Percentiles rank a stretch among this genome's conserved stretches.
These are phyloP conservation scores for Rallus crepitans DNA, from an alignment of 2,797 vertebrate genomes.

Conservation along the genomic window DNA sequence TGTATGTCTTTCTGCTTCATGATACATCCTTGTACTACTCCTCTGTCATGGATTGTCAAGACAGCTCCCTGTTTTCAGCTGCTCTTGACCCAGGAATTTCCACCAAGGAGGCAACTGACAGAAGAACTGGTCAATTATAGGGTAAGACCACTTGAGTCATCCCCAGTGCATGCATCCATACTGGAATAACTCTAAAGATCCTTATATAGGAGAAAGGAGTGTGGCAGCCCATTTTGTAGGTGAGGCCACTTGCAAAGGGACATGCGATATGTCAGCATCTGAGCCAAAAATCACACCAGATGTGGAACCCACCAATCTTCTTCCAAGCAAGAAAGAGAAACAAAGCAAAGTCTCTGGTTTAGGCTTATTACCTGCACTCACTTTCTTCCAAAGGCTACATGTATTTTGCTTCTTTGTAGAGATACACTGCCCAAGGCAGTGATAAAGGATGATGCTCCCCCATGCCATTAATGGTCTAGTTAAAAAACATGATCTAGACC, in stretches of 20 bases:
- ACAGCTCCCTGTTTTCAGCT: not conserved
- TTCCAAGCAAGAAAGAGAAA: not conserved
- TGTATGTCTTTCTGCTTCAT: not conserved
- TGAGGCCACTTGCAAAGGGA: not conserved
- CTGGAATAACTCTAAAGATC: not conserved
- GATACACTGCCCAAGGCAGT: not conserved
- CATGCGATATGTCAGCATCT: accelerated
- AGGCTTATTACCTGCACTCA: not conserved
- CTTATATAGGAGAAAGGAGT: not conserved
- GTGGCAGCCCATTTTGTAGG: not conserved
- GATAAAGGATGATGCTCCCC: not conserved
- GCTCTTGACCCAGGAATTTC: not conserved
- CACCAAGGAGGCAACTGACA: not conserved
- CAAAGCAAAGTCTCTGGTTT: not conserved
- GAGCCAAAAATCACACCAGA: not conserved
- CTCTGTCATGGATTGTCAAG: not conserved
- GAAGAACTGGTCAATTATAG: not conserved
- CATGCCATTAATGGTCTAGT: not conserved
- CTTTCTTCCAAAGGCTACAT: not conserved
- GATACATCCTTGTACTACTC: not conserved
- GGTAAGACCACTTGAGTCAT: not conserved
- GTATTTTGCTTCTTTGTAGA: not conserved
- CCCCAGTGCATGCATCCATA: not conserved
- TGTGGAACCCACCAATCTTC: not conserved
- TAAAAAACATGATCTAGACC: not conserved